Evolutionary conservation across 2,888 invertebrate species (phyloP).

Genomic region (Aleiodes leptofemur): DNA sequence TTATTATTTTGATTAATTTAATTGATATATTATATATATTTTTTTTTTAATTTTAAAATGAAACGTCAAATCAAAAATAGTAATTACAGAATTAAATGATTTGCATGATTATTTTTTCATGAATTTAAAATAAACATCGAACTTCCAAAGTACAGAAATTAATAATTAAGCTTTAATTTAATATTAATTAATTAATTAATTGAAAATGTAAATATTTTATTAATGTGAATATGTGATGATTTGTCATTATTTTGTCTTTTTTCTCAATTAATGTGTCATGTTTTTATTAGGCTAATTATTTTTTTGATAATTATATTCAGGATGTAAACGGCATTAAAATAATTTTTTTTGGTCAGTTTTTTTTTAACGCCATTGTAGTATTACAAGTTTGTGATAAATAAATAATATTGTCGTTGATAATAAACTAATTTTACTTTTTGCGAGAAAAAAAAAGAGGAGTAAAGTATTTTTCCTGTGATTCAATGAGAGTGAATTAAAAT

Average conservation of each 20-base stretch:
- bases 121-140: conserved; percentile 43
- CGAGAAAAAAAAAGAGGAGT: conserved; percentile 20
- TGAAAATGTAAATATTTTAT: conserved; percentile 58
- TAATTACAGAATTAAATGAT: conserved; percentile 17
- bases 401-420: conserved; percentile 58
- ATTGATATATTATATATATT: neutral
- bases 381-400: conserved; percentile 70
- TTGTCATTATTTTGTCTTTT: conserved; percentile 17
- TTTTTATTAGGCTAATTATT: conserved; percentile 37
- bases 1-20: neutral
- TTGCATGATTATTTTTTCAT: conserved; percentile 18
- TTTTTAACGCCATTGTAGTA: conserved; percentile 61
- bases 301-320: conserved; percentile 34
- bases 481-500: conserved; percentile 17
- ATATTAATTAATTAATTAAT: conserved; percentile 46
- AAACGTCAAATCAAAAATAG: neutral
- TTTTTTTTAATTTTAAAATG: neutral
- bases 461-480: conserved; percentile 11
- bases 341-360: conserved; percentile 58
- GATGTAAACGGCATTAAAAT: conserved; percentile 13
- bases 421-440: conserved; percentile 53
- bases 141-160: conserved; percentile 60
- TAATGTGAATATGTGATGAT: conserved; percentile 60
- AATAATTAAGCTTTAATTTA: conserved; percentile 59
- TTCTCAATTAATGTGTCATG: conserved; percentile 36